Percentiles rank a stretch among this genome's conserved stretches.
Evolutionary conservation across 2,888 invertebrate genomes (phyloP).

Genomic region (Pyrgus malvae): DNA sequence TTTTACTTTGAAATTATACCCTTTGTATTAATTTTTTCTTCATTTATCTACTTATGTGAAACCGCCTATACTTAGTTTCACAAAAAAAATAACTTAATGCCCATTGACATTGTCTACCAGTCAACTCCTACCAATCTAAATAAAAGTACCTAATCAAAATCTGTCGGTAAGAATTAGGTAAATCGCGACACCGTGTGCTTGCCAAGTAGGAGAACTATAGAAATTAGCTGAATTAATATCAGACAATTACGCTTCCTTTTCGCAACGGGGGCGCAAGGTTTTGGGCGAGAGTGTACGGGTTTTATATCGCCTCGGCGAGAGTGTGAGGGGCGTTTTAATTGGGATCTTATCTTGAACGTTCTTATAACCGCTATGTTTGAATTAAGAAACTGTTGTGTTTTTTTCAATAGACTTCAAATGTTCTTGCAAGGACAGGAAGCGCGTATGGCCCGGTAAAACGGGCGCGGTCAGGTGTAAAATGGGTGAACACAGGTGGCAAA

Average conservation of each 20-base stretch:
- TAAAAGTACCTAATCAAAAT: background rate
- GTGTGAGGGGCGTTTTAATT: constrained; percentile 13
- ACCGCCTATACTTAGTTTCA: too few relatives aligned
- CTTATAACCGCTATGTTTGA: background rate
- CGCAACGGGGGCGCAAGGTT: constrained; percentile 28
- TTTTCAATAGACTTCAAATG: too few relatives aligned
- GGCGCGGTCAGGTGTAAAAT: too few relatives aligned
- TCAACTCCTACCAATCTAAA: background rate
- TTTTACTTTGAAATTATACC: too few relatives aligned
- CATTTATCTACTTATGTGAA: too few relatives aligned
- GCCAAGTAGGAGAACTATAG: constrained; percentile 39
- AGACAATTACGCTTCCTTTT: constrained; percentile 53
- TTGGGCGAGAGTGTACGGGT: constrained; percentile 10
- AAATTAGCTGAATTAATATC: constrained; percentile 57
- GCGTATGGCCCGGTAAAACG: too few relatives aligned
- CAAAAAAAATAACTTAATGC: too few relatives aligned
- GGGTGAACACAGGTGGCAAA: too few relatives aligned
- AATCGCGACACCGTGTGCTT: background rate
- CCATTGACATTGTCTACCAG: too few relatives aligned
- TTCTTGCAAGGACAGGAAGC: too few relatives aligned
- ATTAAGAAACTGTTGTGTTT: background rate
- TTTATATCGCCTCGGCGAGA: constrained; percentile 14
- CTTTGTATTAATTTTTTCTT: too few relatives aligned
- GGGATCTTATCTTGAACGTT: constrained; percentile 9
- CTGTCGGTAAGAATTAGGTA: background rate